Percentiles rank a stretch among this genome's conserved stretches.
phyloP scores from a whole-genome alignment of 2,797 vertebrate species.

The Percopsis omiscomaycus region DNA sequence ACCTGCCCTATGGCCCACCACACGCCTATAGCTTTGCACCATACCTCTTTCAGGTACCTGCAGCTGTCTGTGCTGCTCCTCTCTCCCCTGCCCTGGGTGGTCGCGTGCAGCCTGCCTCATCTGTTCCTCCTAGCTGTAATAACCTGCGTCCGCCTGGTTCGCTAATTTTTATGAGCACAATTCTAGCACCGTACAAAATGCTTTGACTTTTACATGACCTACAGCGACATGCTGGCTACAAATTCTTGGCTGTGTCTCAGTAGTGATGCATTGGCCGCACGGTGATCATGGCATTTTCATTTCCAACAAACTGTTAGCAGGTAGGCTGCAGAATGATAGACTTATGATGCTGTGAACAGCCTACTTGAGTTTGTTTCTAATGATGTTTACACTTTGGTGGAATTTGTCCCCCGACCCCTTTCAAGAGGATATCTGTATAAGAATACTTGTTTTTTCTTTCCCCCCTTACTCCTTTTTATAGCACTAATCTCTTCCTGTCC shows the following conservation, averaged over 20 bases:
- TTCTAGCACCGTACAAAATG: no score
- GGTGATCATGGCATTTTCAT: no score
- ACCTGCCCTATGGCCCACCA: slow-evolving; percentile 53
- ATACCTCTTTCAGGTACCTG: slow-evolving; percentile 65
- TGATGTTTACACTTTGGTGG: not conserved
- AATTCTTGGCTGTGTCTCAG: no score
- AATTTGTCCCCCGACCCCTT: not conserved
- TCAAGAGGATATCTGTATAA: no score
- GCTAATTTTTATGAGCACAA: no score
- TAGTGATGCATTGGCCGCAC: no score
- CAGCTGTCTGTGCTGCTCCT: slow-evolving; percentile 5
- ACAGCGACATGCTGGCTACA: no score
- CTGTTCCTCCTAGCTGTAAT: not conserved
- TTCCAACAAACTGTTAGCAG: no score
- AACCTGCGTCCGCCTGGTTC: not conserved
- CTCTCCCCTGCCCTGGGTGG: slow-evolving; percentile 26
- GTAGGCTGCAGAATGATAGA: not conserved
- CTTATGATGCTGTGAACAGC: no score
- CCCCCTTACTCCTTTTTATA: slow-evolving; percentile 43
- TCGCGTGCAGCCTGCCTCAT: slow-evolving; percentile 45
- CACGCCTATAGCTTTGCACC: slow-evolving; percentile 57
- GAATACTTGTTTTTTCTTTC: slow-evolving; percentile 14
- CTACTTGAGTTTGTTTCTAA: no score
- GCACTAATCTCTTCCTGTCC: slow-evolving; percentile 43
- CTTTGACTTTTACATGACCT: no score